Conservation (phyloP, 1,140 invertebrate species). For the Zaprionus camerounensis region DNA sequence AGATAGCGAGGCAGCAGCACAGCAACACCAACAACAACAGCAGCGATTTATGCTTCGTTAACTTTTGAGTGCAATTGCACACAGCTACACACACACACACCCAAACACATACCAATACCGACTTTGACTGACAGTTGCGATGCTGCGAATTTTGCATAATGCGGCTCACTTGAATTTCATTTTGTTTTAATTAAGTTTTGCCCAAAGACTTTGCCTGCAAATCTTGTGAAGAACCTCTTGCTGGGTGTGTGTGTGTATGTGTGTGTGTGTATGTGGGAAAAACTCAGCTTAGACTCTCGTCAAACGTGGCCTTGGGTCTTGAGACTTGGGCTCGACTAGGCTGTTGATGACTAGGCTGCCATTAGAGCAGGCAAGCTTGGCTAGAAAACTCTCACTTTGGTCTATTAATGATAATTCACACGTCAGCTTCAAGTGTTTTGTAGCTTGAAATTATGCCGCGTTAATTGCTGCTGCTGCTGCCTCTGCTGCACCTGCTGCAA, state of each 20-base stretch:
- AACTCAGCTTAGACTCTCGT: conserved; percentile 27
- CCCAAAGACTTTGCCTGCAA: conserved; percentile 20
- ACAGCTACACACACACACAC: neutral
- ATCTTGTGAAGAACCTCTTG: conserved; percentile 25
- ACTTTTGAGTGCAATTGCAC: conserved; percentile 61
- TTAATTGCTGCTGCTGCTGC: conserved; percentile 63
- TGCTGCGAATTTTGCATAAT: conserved; percentile 61
- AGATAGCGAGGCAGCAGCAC: conserved; percentile 42
- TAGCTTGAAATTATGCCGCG: conserved; percentile 69
- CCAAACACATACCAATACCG: neutral
- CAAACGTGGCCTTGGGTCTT: conserved; percentile 45
- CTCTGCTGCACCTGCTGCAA: conserved; percentile 56
- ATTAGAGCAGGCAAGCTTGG: conserved; percentile 52
- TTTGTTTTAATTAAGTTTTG: conserved; percentile 72
- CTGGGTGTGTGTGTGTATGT: neutral
- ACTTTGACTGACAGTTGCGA: conserved; percentile 3
- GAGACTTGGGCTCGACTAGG: neutral
- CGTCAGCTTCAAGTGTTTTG: conserved; percentile 44
- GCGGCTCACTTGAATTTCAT: conserved; percentile 52
- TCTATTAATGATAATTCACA: conserved; percentile 80
- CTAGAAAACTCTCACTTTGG: conserved; percentile 70
- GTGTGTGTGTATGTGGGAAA: conserved; percentile 10
- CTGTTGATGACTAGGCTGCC: conserved; percentile 34
- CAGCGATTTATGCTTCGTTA: conserved; percentile 79
- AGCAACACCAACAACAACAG: neutral